These are phyloP conservation scores for Idris sp. DNA, from an alignment of 1,140 invertebrate genomes.

Conservation along the genomic window DNA sequence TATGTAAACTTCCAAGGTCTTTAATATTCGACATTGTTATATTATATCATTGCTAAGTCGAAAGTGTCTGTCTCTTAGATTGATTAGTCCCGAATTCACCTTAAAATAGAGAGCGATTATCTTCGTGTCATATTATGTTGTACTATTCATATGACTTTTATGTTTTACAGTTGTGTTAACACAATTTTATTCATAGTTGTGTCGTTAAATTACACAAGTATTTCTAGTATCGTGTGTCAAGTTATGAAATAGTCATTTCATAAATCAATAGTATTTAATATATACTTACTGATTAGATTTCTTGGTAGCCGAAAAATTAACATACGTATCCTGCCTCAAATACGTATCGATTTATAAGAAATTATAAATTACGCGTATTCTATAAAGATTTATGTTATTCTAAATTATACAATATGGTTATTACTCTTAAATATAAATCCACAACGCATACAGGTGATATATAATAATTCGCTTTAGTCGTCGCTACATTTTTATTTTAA, in stretches of 20 bases:
- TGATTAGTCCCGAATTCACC: conserved; percentile 60
- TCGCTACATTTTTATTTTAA: conserved; percentile 13
- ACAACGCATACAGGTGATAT: conserved; percentile 10
- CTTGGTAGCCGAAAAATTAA: conserved; percentile 54
- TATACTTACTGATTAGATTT: conserved; percentile 38
- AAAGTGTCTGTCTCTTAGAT: conserved; percentile 42
- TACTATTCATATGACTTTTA: too few species aligned
- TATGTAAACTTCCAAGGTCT: conserved; percentile 40
- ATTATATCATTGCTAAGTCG: conserved; percentile 38
- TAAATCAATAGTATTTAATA: conserved; percentile 10
- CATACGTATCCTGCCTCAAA: conserved; percentile 56
- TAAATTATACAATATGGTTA: conserved; percentile 28
- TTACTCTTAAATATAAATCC: conserved; percentile 17
- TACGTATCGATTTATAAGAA: conserved; percentile 54
- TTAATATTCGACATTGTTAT: conserved; percentile 25
- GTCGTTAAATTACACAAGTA: too few species aligned
- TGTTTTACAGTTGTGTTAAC: too few species aligned
- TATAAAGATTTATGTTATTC: conserved; percentile 21
- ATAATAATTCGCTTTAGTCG: conserved; percentile 13
- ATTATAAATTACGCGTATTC: conserved; percentile 38
- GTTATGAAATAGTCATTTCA: conserved; percentile 20
- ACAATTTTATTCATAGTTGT: too few species aligned
- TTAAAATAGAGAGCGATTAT: conserved; percentile 61
- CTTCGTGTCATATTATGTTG: conserved; percentile 31
- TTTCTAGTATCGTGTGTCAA: conserved; percentile 13